Conservation (phyloP, 2,797 vertebrate species). For the Streptopelia turtur region DNA sequence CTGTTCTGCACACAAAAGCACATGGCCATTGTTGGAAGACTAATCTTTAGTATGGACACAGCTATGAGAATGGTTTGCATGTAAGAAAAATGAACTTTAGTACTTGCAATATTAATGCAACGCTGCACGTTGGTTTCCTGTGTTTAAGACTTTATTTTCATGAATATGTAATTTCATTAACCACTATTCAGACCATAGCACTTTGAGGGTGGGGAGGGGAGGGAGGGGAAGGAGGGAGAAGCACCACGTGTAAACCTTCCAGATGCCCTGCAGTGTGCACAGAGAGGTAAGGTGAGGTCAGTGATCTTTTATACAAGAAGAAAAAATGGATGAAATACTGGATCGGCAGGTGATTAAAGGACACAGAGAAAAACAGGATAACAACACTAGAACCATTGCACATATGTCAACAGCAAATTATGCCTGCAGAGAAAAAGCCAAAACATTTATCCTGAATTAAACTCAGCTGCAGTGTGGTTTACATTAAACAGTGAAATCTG, state of each 20-base stretch:
- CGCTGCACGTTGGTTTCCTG: not conserved
- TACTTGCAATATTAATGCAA: not conserved
- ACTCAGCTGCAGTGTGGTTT: not conserved
- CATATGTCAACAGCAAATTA: constrained; percentile 30
- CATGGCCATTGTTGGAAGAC: not conserved
- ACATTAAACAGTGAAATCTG: not conserved
- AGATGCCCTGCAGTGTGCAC: not conserved
- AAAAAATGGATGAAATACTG: not conserved
- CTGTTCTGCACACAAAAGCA: not conserved
- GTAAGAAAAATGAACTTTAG: not conserved
- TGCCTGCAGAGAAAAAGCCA: constrained; percentile 1
- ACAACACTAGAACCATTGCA: not conserved
- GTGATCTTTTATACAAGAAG: not conserved
- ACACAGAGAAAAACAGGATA: not conserved
- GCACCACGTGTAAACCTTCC: not conserved
- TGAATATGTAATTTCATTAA: constrained; percentile 68
- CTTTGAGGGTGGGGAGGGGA: not conserved
- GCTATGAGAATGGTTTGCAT: not conserved
- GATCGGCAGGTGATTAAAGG: constrained; percentile 32
- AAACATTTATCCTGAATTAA: constrained; percentile 19
- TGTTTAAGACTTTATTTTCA: constrained; percentile 36
- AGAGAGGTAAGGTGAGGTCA: constrained; percentile 33
- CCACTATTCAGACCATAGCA: constrained; percentile 44
- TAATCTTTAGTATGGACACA: not conserved
- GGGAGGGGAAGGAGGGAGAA: not conserved